A percentile compares a stretch with the other conserved stretches of the same genome.
phyloP scores from a whole-genome alignment of 2,888 invertebrate species.

The Coleophora deauratella region DNA sequence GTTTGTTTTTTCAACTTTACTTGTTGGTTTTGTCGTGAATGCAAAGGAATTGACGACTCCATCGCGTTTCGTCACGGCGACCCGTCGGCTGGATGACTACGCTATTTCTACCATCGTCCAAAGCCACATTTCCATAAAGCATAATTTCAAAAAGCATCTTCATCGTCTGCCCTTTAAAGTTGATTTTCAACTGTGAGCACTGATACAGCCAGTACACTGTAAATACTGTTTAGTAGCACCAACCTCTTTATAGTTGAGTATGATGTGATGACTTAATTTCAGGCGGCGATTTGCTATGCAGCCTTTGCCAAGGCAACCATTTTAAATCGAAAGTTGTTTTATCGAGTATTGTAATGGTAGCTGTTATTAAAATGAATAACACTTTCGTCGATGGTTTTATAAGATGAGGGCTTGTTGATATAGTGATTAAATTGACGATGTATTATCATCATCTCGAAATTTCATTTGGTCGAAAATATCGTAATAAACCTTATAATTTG shows the following conservation, averaged over 20 bases:
- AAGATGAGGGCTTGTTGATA: too few relatives aligned
- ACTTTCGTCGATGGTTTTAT: too few relatives aligned
- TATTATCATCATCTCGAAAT: too few relatives aligned
- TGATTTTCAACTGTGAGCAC: not conserved
- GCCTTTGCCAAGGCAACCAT: too few relatives aligned
- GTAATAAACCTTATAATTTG: too few relatives aligned
- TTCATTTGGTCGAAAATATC: too few relatives aligned
- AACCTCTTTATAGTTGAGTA: slow-evolving; percentile 49
- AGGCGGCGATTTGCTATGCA: slow-evolving; percentile 46
- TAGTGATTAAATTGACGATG: too few relatives aligned
- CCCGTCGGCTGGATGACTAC: slow-evolving; percentile 55
- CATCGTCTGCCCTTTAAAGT: slow-evolving; percentile 2
- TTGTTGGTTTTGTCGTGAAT: slow-evolving; percentile 67
- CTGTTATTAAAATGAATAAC: too few relatives aligned
- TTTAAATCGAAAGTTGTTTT: slow-evolving; percentile 18
- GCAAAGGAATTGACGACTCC: slow-evolving; percentile 62
- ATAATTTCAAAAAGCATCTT: slow-evolving; percentile 3
- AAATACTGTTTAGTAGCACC: slow-evolving; percentile 23
- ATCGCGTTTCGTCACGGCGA: slow-evolving; percentile 61
- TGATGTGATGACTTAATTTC: slow-evolving; percentile 59
- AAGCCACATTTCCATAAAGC: not conserved
- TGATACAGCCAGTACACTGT: slow-evolving; percentile 4
- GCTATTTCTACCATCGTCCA: slow-evolving; percentile 54
- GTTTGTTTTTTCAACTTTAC: slow-evolving; percentile 43
- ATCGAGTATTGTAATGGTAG: not conserved